These are phyloP conservation scores for Empidonax traillii DNA, from an alignment of 2,113 vertebrate genomes.

Conservation along the genomic window DNA sequence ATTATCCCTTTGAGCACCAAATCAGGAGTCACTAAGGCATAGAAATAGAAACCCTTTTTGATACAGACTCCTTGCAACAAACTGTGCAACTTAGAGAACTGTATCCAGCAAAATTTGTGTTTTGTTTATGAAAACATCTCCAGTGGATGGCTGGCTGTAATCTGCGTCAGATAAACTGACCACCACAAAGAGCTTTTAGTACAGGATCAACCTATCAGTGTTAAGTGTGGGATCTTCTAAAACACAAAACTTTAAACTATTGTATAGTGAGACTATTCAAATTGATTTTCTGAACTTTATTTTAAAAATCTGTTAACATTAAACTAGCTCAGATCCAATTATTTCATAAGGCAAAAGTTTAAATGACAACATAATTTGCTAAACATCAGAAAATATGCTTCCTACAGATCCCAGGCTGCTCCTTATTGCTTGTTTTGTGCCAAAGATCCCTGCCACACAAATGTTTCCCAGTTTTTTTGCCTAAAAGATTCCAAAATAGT, in stretches of 20 bases:
- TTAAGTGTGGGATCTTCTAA: background rate
- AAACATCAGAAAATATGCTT: background rate
- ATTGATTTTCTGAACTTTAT: background rate
- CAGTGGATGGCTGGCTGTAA: background rate
- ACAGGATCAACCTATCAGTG: background rate
- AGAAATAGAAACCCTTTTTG: background rate
- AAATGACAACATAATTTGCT: background rate
- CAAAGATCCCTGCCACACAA: background rate
- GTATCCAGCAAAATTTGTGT: background rate
- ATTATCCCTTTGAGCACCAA: background rate
- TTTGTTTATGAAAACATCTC: background rate
- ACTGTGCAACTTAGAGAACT: background rate
- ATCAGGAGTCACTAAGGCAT: background rate
- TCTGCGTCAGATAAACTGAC: background rate
- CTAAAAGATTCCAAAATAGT: background rate
- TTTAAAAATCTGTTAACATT: background rate
- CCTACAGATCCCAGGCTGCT: background rate
- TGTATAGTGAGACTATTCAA: background rate
- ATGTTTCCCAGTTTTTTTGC: background rate
- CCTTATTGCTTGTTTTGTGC: background rate
- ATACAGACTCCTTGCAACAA: background rate
- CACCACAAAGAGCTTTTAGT: background rate
- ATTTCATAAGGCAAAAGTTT: background rate
- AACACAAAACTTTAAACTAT: background rate
- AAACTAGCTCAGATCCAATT: background rate